These are phyloP conservation scores for Lynx canadensis DNA, from an alignment of 2,113 vertebrate species.

Conservation along the genomic window DNA sequence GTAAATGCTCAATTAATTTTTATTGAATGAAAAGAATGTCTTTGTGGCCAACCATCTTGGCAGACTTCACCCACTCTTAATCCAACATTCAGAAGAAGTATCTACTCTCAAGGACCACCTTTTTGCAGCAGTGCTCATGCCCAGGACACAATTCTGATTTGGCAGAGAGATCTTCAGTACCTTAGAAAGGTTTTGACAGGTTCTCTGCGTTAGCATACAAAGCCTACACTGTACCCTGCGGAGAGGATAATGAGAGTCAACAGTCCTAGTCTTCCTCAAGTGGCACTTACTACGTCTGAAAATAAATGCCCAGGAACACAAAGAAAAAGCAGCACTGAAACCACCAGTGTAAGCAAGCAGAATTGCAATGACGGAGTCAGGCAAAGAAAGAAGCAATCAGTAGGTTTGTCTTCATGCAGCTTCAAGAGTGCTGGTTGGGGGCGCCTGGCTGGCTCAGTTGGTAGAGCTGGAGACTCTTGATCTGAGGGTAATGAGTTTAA, in stretches of 20 bases:
- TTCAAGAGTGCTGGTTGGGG: neutral
- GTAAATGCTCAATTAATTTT: neutral
- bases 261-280: neutral
- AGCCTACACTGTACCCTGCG: neutral
- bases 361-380: neutral
- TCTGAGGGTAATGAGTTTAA: neutral
- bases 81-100: neutral
- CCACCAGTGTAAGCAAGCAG: neutral
- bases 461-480: neutral
- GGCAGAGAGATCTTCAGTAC: neutral
- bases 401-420: neutral
- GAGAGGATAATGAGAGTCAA: neutral
- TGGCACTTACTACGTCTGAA: neutral
- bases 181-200: neutral
- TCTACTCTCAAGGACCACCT: neutral
- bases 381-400: neutral
- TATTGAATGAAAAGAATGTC: neutral
- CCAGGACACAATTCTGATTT: neutral
- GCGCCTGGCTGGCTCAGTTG: neutral
- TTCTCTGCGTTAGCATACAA: neutral
- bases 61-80: neutral
- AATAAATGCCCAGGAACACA: conserved; percentile 21
- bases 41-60: neutral
- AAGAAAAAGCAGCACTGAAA: neutral
- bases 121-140: neutral